Conservation (phyloP, 2,888 invertebrate species). For the Phyllotreta cruciferae region DNA sequence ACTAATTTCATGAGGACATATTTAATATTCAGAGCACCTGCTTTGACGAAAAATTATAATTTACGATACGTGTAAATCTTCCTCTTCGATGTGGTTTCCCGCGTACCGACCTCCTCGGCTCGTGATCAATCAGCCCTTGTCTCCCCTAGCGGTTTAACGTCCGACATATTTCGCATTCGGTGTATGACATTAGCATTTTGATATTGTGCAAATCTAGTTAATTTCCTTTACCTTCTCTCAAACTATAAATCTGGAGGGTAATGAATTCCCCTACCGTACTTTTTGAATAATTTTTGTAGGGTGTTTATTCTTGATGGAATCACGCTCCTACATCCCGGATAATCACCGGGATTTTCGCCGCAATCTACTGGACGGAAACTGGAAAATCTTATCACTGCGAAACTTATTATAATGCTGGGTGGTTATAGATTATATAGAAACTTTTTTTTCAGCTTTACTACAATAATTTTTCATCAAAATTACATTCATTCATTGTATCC, state of each 20-base stretch:
- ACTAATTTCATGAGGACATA: neutral
- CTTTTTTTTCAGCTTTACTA: too few species aligned
- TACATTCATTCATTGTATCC: too few species aligned
- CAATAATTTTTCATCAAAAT: too few species aligned
- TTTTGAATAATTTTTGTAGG: slow-evolving; percentile 32
- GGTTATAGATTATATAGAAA: too few species aligned
- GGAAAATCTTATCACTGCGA: neutral
- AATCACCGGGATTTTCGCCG: slow-evolving; percentile 7
- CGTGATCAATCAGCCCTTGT: slow-evolving; percentile 24
- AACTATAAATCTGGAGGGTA: slow-evolving; percentile 32
- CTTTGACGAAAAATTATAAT: slow-evolving; percentile 15
- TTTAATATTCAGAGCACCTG: slow-evolving; percentile 12
- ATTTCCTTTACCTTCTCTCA: slow-evolving; percentile 30
- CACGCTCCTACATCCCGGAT: slow-evolving; percentile 8
- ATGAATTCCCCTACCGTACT: slow-evolving; percentile 29
- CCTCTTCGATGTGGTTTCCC: slow-evolving; percentile 9
- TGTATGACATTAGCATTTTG: slow-evolving; percentile 40
- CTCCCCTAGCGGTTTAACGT: slow-evolving; percentile 23
- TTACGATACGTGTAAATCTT: slow-evolving; percentile 16
- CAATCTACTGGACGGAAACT: slow-evolving; percentile 3
- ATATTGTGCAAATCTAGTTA: slow-evolving; percentile 39
- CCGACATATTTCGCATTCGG: slow-evolving; percentile 35
- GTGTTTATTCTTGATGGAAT: slow-evolving; percentile 14
- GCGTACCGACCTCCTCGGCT: slow-evolving; percentile 11
- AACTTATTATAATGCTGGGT: neutral